Conservation (phyloP, 2,797 vertebrate species). For the Pseudochromis fuscus region DNA sequence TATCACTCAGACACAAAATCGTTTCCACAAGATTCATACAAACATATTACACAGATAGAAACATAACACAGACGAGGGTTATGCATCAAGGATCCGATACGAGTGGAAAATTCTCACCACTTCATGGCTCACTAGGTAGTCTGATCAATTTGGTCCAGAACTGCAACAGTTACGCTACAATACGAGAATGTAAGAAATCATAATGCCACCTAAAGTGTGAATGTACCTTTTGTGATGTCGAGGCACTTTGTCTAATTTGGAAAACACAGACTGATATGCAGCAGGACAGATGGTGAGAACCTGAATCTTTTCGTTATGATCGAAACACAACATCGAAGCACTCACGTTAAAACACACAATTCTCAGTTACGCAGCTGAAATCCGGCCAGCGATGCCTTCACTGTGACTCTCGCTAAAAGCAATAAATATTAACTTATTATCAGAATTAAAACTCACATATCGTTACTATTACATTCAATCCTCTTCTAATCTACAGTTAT, state of each 20-base stretch:
- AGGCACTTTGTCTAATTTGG: conserved; percentile 75
- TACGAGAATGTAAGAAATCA: conserved; percentile 28
- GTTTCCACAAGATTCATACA: conserved; percentile 50
- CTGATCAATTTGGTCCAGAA: conserved; percentile 61
- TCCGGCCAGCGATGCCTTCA: conserved; percentile 17
- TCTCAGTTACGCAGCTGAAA: conserved; percentile 15
- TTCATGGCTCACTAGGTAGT: conserved; percentile 26
- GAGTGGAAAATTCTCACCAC: conserved; percentile 13
- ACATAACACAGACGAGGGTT: conserved; percentile 38
- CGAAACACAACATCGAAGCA: not conserved
- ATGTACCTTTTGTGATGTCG: conserved; percentile 62
- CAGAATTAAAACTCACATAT: conserved; percentile 54
- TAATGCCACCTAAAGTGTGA: conserved; percentile 37
- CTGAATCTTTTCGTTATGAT: conserved; percentile 4
- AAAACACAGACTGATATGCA: conserved; percentile 34
- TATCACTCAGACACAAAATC: conserved; percentile 35
- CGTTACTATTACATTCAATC: conserved; percentile 65
- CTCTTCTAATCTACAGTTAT: conserved; percentile 62
- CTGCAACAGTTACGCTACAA: conserved; percentile 49
- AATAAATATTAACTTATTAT: conserved; percentile 78
- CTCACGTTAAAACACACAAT: conserved; percentile 39
- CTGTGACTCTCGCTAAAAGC: conserved; percentile 46
- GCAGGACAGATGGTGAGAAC: conserved; percentile 11
- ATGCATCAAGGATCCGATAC: conserved; percentile 24
- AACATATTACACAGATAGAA: conserved; percentile 47